Percentiles rank a stretch among this genome's conserved stretches.
These are phyloP conservation scores for Poecilobothrus nobilitatus DNA, from an alignment of 2,888 invertebrate species.

Conservation along the genomic window DNA sequence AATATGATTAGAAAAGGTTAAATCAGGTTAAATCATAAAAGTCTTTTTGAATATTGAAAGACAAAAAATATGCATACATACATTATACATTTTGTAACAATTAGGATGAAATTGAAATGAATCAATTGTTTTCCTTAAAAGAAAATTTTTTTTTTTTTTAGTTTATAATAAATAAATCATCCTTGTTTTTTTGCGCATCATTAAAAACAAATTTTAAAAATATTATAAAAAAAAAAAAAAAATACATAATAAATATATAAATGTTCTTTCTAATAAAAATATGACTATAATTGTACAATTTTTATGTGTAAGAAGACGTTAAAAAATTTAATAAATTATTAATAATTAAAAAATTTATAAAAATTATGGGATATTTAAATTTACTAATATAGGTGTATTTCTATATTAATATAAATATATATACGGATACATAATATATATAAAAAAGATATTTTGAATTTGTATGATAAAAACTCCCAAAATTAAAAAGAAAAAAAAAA, in stretches of 20 bases:
- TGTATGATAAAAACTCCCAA: not conserved
- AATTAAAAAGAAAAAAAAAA: not conserved
- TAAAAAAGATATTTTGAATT: too few species aligned
- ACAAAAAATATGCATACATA: too few species aligned
- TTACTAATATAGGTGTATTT: not conserved
- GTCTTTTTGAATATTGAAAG: too few species aligned
- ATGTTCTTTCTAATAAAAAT: conserved; percentile 1
- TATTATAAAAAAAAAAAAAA: not conserved
- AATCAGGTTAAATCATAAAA: too few species aligned
- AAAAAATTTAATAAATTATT: not conserved
- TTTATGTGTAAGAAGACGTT: conserved; percentile 4
- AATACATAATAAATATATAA: not conserved
- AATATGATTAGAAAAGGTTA: not conserved
- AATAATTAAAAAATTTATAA: not conserved
- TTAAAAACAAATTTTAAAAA: not conserved
- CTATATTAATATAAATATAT: not conserved
- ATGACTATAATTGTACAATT: not conserved
- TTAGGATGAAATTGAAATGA: too few species aligned
- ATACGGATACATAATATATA: not conserved
- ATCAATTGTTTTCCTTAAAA: too few species aligned
- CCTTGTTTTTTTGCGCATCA: not conserved
- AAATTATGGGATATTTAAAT: not conserved
- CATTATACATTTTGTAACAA: too few species aligned
- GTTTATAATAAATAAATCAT: not conserved
- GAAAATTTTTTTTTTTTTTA: not conserved